Conservation (phyloP, 2,888 invertebrate species). For the Tetheella fluctuosa region DNA sequence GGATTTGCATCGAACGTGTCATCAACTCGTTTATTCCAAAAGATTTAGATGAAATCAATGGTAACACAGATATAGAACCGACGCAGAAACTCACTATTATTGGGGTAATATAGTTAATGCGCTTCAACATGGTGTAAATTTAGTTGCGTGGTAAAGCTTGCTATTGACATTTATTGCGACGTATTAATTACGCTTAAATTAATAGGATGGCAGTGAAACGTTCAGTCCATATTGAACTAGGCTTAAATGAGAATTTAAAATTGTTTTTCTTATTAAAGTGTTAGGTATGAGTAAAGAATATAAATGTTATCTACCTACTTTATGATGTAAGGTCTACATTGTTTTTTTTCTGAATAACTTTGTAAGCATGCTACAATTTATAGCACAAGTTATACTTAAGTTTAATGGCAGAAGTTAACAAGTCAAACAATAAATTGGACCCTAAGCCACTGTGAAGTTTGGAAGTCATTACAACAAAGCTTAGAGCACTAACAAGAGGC, state of each 20-base stretch:
- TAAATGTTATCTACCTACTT: too few relatives aligned
- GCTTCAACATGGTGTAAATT: background rate
- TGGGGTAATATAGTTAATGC: background rate
- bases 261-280: too few relatives aligned
- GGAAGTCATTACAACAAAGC: background rate
- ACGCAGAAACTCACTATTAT: background rate
- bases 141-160: background rate
- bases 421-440: constrained; percentile 29
- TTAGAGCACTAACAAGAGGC: background rate
- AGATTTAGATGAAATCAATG: background rate
- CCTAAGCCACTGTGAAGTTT: constrained; percentile 1
- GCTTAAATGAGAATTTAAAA: background rate
- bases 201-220: background rate
- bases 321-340: too few relatives aligned
- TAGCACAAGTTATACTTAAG: background rate
- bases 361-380: background rate
- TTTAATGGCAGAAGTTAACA: constrained; percentile 26
- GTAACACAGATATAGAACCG: background rate
- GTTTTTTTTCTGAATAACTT: too few relatives aligned
- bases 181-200: background rate
- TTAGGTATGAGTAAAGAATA: too few relatives aligned
- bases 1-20: background rate
- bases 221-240: background rate
- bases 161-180: constrained; percentile 1
- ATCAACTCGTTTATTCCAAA: background rate